These are phyloP conservation scores for Agrochola lychnidis DNA, from an alignment of 2,888 invertebrate species.

Conservation along the genomic window DNA sequence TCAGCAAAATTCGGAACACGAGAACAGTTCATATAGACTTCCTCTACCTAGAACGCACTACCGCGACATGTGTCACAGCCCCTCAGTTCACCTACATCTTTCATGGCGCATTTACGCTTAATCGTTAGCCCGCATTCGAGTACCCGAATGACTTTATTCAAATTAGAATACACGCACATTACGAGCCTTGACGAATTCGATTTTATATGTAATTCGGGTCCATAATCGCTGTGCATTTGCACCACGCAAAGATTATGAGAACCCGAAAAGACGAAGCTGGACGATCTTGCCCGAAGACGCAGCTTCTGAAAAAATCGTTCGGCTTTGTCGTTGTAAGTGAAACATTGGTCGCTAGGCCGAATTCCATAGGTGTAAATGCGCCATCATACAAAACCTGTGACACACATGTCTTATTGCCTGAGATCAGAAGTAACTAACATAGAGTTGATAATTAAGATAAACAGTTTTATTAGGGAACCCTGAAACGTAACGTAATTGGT, in stretches of 20 bases:
- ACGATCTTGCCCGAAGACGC: neutral
- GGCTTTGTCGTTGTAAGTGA: neutral
- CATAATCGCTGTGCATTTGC: neutral
- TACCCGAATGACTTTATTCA: neutral
- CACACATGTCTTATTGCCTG: neutral
- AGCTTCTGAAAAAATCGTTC: neutral
- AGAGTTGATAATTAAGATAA: no score
- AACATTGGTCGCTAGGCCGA: neutral
- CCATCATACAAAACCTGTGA: neutral
- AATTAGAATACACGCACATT: neutral
- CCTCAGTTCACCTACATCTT: neutral
- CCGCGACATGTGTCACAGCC: neutral
- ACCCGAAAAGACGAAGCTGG: neutral
- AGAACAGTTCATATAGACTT: neutral
- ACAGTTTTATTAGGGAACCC: no score
- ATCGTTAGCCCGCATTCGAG: neutral
- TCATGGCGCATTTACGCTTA: neutral
- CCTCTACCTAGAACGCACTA: neutral
- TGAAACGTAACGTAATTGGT: no score
- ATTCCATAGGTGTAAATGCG: neutral
- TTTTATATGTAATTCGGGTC: neutral
- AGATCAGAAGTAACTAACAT: no score
- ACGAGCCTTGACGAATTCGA: neutral
- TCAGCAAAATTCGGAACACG: slow-evolving; percentile 10
- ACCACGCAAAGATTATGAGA: neutral